These are phyloP conservation scores for Homarus americanus DNA, from an alignment of 1,140 invertebrate species.

Conservation along the genomic window DNA sequence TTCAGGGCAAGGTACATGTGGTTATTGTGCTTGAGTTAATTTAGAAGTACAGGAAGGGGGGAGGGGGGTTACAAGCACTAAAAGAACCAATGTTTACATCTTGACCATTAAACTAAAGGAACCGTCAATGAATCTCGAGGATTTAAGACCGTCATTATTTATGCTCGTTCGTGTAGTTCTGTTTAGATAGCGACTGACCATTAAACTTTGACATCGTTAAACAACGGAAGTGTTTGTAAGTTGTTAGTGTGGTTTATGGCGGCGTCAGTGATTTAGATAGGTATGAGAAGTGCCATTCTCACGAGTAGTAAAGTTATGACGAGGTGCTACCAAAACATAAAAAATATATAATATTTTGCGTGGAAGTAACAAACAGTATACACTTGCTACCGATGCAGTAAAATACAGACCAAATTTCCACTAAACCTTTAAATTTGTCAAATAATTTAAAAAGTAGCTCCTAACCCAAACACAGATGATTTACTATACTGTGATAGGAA, in stretches of 20 bases:
- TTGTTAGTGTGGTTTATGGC: slow-evolving; percentile 2
- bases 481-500: too few relatives aligned
- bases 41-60: not conserved
- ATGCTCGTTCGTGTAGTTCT: not conserved
- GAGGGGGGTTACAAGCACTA: not conserved
- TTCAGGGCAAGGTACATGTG: not conserved
- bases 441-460: too few relatives aligned
- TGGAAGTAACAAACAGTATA: too few relatives aligned
- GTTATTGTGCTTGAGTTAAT: not conserved
- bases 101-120: not conserved
- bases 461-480: too few relatives aligned
- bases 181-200: not conserved
- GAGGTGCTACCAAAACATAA: too few relatives aligned
- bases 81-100: not conserved
- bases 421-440: too few relatives aligned
- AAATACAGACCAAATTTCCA: too few relatives aligned
- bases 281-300: not conserved
- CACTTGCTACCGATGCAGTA: too few relatives aligned
- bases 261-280: not conserved
- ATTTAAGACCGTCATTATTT: not conserved
- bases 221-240: not conserved
- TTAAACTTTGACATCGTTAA: slow-evolving; percentile 1
- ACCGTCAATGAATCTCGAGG: slow-evolving; percentile 3
- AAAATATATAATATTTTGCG: too few relatives aligned
- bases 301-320: not conserved